These are phyloP conservation scores for Lithosia quadra DNA, from an alignment of 2,888 invertebrate species.

Conservation along the genomic window DNA sequence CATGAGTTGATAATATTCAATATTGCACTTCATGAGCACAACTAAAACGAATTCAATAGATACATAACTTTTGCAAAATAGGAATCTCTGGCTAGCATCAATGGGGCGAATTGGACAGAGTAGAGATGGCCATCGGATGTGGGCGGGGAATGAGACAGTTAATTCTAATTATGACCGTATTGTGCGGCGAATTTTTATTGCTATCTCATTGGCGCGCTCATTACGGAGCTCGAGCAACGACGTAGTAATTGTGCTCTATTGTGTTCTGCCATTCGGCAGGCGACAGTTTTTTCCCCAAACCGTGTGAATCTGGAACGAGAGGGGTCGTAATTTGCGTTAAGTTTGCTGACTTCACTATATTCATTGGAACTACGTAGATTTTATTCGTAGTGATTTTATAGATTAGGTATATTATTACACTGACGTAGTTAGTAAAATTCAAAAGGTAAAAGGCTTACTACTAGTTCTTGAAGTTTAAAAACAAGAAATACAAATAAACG, in stretches of 20 bases:
- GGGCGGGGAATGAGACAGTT: constrained; percentile 83
- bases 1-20: neutral
- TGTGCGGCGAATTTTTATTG: constrained; percentile 84
- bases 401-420: neutral
- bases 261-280: constrained; percentile 62
- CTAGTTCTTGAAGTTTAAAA: too few relatives aligned
- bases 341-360: constrained; percentile 57
- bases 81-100: constrained; percentile 65
- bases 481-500: too few relatives aligned
- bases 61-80: constrained; percentile 38
- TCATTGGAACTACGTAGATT: constrained; percentile 12
- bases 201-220: constrained; percentile 84
- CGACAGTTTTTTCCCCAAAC: constrained; percentile 75
- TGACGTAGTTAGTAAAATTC: too few relatives aligned
- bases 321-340: constrained; percentile 68
- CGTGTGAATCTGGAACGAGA: constrained; percentile 79
- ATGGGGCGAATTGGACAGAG: constrained; percentile 63
- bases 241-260: constrained; percentile 81
- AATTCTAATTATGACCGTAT: constrained; percentile 85
- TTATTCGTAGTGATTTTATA: constrained; percentile 27
- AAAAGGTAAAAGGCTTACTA: too few relatives aligned
- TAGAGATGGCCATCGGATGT: constrained; percentile 76
- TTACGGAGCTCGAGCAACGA: constrained; percentile 57
- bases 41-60: constrained; percentile 44
- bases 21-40: constrained; percentile 35